phyloP scores from a whole-genome alignment of 1,140 invertebrate species.

The Penaeus vannamei region DNA sequence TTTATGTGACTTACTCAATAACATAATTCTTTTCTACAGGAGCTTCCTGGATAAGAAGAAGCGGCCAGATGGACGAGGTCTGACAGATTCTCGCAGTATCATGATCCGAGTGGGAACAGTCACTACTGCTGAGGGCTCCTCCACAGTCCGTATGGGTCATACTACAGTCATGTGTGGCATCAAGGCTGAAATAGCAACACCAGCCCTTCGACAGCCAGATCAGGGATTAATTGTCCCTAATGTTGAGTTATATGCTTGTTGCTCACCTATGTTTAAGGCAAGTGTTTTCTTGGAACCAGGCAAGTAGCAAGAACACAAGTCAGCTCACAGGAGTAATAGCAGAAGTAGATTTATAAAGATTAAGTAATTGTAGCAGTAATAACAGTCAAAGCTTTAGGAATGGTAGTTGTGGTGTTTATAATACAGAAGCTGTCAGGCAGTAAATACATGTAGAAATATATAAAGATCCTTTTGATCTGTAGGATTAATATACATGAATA shows the following conservation, averaged over 20 bases:
- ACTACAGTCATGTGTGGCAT: constrained; percentile 71
- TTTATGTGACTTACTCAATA: background rate
- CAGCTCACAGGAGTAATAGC: no score
- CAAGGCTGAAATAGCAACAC: constrained; percentile 65
- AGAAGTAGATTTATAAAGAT: no score
- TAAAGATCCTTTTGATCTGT: no score
- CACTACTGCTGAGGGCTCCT: constrained; percentile 62
- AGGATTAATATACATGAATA: background rate
- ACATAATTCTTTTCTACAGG: constrained; percentile 34
- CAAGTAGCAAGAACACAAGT: no score
- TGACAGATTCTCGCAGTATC: constrained; percentile 51
- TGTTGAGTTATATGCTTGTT: constrained; percentile 66
- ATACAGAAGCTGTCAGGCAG: no score
- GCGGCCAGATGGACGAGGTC: constrained; percentile 62
- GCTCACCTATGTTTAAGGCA: constrained; percentile 63
- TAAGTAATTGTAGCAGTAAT: no score
- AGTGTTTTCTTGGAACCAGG: background rate
- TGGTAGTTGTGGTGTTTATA: no score
- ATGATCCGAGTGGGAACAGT: constrained; percentile 61
- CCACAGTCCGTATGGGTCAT: constrained; percentile 65
- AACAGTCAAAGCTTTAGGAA: no score
- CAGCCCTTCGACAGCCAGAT: constrained; percentile 57
- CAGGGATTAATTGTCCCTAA: constrained; percentile 65
- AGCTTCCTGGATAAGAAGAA: constrained; percentile 59
- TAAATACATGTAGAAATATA: no score